Evolutionary conservation across 2,888 invertebrate genomes (phyloP), one percentile per base, ranked within the genome.

Genomic region (Kuschelorhynchus macadamiae): DNA sequence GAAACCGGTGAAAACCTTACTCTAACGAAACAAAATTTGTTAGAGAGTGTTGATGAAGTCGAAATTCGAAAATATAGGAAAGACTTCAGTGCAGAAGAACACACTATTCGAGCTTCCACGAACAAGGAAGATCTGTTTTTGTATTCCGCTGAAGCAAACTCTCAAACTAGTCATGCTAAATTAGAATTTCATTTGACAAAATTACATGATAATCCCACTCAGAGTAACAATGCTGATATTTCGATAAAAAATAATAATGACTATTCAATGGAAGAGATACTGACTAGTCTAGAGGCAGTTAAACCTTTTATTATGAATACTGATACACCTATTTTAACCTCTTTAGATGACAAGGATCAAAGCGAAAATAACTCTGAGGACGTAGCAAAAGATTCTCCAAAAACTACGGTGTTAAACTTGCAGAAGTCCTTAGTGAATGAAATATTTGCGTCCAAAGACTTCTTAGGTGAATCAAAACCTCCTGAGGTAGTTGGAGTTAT

Each of bases 401-500:
- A 21, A 20, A 21, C 32, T 0, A 30, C 47, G 2, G 21, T 66
- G 32, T 8, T 16, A 16, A 46, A 53, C 16, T 36, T 61, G 32
- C 68, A 69, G 42, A 56, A 62, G 32, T 33, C 53, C 2, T 8
- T 61, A 5, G 30, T 49, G 14, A 53, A 9, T 11, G 46, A 60
- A 32, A 68, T 74, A 64, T 72, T 73, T 63, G 52, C 53, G 5
- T 75, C 74, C 1, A n/a, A 56, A 3, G 70, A 67, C 12, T 75
- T 65, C 36, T 21, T 56, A 32, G 61, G 49, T n/a, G 73, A 75
- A 18, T 61, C 65, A 1, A 74, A 77, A 55, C 74, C 76, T 25
- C 80, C 80, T 4, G 76, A 77, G 75, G 63, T 81, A n/a, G 76
- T 81, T 2, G 80, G 74, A 4, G 70, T 79, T 12, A 77, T 79